Percentiles rank a stretch among this genome's conserved stretches.
Evolutionary conservation across 2,888 invertebrate species (phyloP).

Genomic region (Eristalis pertinax): DNA sequence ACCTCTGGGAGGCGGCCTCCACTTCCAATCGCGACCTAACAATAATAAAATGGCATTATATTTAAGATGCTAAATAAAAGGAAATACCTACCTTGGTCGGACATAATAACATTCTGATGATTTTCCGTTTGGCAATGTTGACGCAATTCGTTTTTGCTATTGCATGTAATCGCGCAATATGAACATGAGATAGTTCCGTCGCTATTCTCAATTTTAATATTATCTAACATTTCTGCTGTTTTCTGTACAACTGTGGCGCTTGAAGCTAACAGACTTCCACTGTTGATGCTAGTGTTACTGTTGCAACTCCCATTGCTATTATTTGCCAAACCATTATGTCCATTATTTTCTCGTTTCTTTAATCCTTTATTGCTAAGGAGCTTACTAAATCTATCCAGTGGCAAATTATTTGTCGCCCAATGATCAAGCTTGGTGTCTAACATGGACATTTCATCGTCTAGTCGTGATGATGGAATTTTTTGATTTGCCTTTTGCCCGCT

Average conservation of each 20-base stretch:
- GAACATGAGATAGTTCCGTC: constrained; percentile 82
- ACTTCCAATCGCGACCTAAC: constrained; percentile 85
- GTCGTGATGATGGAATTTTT: constrained; percentile 79
- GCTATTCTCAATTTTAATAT: constrained; percentile 75
- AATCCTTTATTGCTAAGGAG: constrained; percentile 79
- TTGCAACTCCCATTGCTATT: constrained; percentile 72
- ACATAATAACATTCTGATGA: constrained; percentile 86
- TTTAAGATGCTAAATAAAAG: background rate
- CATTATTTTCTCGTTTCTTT: constrained; percentile 76
- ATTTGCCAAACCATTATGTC: constrained; percentile 52
- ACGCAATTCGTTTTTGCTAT: constrained; percentile 83
- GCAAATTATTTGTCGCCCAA: constrained; percentile 81
- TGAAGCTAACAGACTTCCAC: constrained; percentile 31
- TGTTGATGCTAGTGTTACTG: constrained; percentile 75
- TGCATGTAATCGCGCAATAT: constrained; percentile 84
- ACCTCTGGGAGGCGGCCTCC: constrained; percentile 87
- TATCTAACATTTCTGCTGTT: constrained; percentile 77
- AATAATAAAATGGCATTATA: constrained; percentile 13
- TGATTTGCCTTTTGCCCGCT: constrained; percentile 80
- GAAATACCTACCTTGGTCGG: constrained; percentile 83
- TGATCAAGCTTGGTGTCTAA: constrained; percentile 82
- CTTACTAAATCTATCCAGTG: constrained; percentile 80
- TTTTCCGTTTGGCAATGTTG: constrained; percentile 85
- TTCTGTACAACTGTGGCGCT: constrained; percentile 73
- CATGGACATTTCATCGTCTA: constrained; percentile 82